phyloP scores from a whole-genome alignment of 2,113 vertebrate genomes.

The Ptychochromis oligacanthus region DNA sequence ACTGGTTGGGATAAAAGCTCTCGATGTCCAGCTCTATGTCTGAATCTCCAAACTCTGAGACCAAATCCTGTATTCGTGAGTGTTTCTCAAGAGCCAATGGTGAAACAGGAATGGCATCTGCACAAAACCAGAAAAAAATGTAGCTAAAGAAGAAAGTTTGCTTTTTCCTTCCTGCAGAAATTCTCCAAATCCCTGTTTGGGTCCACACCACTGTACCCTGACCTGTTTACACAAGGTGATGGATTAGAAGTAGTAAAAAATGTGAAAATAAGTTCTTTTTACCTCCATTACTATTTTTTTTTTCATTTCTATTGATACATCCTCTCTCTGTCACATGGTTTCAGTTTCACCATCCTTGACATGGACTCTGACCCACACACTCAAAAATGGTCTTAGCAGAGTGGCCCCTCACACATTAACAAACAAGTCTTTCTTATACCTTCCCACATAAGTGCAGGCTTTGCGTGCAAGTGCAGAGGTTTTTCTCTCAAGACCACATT shows the following conservation, averaged over 20 bases:
- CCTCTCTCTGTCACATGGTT: background rate
- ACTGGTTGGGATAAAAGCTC: slow-evolving; percentile 14
- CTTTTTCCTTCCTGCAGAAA: background rate
- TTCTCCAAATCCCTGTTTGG: background rate
- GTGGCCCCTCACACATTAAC: background rate
- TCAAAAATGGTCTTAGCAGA: background rate
- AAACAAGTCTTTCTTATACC: slow-evolving; percentile 43
- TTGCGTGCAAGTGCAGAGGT: slow-evolving; percentile 32
- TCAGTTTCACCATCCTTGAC: background rate
- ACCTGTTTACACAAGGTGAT: slow-evolving; percentile 19
- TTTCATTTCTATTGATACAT: background rate
- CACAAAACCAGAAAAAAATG: background rate
- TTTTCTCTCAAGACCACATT: slow-evolving; percentile 24
- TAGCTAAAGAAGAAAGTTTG: background rate
- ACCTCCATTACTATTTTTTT: background rate
- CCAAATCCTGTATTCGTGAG: slow-evolving; percentile 1
- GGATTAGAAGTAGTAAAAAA: background rate
- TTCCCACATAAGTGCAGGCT: slow-evolving; percentile 23
- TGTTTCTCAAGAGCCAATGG: background rate
- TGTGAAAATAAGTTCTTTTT: background rate
- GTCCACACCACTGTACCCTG: background rate
- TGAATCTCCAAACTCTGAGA: slow-evolving; percentile 20
- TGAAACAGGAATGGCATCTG: slow-evolving; percentile 13
- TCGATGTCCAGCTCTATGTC: slow-evolving; percentile 44
- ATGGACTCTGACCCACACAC: background rate